These are phyloP conservation scores for Tonatia bakeri DNA, from an alignment of 2,113 vertebrate species.

Conservation along the genomic window DNA sequence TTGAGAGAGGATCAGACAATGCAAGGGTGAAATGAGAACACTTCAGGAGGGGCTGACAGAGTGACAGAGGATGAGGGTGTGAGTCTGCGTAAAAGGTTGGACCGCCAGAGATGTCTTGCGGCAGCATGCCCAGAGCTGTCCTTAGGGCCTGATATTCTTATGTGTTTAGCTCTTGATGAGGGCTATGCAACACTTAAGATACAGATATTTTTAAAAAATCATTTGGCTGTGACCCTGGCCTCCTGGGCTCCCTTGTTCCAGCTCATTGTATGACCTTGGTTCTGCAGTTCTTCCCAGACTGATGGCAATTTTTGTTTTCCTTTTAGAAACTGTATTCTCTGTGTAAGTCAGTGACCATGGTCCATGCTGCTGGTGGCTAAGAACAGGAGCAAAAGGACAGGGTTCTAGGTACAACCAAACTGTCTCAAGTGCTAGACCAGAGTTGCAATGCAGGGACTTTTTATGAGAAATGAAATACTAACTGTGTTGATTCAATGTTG, in stretches of 20 bases:
- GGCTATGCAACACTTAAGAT: not conserved
- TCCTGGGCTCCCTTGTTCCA: not conserved
- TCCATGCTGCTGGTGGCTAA: not conserved
- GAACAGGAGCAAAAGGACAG: not conserved
- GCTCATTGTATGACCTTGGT: not conserved
- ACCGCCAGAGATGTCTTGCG: not conserved
- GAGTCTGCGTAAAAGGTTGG: not conserved
- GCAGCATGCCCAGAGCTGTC: rapidly evolving
- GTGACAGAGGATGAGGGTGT: not conserved
- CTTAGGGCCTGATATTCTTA: not conserved
- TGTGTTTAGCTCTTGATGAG: not conserved
- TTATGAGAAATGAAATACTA: not conserved
- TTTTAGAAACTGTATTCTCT: not conserved
- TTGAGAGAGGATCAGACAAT: not conserved
- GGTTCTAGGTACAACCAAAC: not conserved
- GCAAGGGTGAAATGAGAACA: not conserved
- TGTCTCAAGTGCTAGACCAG: not conserved
- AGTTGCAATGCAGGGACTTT: not conserved
- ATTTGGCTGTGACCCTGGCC: not conserved
- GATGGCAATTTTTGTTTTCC: not conserved
- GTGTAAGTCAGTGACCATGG: not conserved
- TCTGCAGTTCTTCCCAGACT: not conserved
- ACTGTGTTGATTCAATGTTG: not conserved
- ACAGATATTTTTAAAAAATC: not conserved
- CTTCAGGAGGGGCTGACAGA: not conserved